phyloP scores from a whole-genome alignment of 2,888 invertebrate species.

The Polietes domitor region DNA sequence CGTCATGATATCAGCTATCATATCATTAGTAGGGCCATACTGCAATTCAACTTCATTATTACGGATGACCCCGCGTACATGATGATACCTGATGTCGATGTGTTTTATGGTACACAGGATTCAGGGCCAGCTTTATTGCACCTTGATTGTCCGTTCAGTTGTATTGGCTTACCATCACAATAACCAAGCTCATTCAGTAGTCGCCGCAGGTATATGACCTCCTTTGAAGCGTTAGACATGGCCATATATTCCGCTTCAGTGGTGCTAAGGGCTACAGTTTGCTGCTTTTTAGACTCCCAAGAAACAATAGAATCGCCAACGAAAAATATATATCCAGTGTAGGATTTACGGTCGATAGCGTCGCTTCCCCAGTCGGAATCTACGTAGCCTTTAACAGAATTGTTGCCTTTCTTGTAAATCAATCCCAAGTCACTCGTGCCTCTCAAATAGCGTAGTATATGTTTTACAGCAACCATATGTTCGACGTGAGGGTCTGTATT shows the following conservation, averaged over 20 bases:
- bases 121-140: slow-evolving; percentile 1
- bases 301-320: slow-evolving; percentile 38
- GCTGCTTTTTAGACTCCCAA: slow-evolving; percentile 55
- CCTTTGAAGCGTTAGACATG: slow-evolving; percentile 2
- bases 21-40: background rate
- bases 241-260: too few species aligned
- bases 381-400: slow-evolving; percentile 26
- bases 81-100: slow-evolving; percentile 23
- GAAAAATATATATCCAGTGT: slow-evolving; percentile 57
- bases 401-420: background rate
- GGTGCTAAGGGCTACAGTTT: too few species aligned
- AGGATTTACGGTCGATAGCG: slow-evolving; percentile 52
- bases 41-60: background rate
- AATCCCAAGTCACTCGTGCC: too few species aligned
- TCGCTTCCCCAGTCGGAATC: slow-evolving; percentile 64
- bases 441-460: slow-evolving; percentile 61
- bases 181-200: slow-evolving; percentile 8
- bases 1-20: background rate
- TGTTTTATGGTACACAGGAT: slow-evolving; percentile 35
- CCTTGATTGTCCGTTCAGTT: slow-evolving; percentile 31
- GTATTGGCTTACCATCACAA: slow-evolving; percentile 16
- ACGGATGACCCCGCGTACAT: background rate
- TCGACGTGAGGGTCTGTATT: slow-evolving; percentile 64
- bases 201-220: background rate
- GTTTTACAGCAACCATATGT: slow-evolving; percentile 61